A percentile compares a stretch with the other conserved stretches of the same genome.
Conservation (phyloP, 1,140 invertebrate species). For the Archivesica marissinica region DNA sequence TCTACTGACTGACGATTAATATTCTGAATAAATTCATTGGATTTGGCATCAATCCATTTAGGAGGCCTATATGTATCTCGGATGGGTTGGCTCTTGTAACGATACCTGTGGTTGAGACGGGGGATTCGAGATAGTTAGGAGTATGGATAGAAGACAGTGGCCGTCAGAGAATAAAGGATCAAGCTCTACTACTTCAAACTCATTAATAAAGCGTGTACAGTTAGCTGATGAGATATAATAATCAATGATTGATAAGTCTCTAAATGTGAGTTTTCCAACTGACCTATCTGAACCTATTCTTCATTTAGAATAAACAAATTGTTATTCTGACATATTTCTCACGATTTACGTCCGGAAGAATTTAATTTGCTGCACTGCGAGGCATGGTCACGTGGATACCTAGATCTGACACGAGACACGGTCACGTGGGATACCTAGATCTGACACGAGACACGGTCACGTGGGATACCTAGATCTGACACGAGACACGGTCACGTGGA, state of each 20-base stretch:
- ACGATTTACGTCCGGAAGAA: neutral
- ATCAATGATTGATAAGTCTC: neutral
- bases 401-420: no score
- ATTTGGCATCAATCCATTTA: no score
- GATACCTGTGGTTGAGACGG: no score
- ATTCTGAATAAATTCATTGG: no score
- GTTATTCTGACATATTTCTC: neutral
- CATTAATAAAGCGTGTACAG: neutral
- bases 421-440: no score
- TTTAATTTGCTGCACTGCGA: neutral
- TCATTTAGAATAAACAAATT: neutral
- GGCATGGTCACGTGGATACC: no score
- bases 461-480: no score
- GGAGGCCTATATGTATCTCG: no score
- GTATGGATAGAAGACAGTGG: neutral
- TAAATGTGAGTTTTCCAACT: neutral
- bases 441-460: no score
- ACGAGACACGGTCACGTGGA: no score
- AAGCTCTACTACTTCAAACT: neutral
- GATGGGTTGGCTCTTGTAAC: neutral
- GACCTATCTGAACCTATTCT: conserved; percentile 18
- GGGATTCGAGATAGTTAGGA: no score
- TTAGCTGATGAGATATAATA: neutral
- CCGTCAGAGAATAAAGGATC: neutral
- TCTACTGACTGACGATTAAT: no score